These are phyloP conservation scores for Mormyrus iriodes DNA, from an alignment of 2,113 vertebrate species.

Conservation along the genomic window DNA sequence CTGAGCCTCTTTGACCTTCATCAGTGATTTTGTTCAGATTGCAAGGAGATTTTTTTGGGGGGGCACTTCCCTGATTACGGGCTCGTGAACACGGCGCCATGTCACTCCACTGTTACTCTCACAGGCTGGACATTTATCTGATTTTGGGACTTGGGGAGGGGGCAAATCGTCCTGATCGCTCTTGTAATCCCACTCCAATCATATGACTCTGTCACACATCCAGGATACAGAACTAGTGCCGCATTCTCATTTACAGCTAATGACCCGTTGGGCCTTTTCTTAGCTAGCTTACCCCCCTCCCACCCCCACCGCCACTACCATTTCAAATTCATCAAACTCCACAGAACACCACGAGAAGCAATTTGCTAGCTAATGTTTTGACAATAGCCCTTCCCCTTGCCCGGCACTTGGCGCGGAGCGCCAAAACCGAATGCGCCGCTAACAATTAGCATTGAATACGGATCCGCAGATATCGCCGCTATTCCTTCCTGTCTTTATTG, in stretches of 20 bases:
- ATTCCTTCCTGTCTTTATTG: slow-evolving; percentile 51
- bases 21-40: slow-evolving; percentile 13
- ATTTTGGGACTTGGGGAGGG: neutral
- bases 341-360: slow-evolving; percentile 63
- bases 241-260: neutral
- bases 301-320: neutral
- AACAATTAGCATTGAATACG: slow-evolving; percentile 63
- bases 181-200: neutral
- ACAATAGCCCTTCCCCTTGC: slow-evolving; percentile 56
- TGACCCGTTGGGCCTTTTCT: neutral
- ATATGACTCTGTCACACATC: neutral
- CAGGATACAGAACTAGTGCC: neutral
- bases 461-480: slow-evolving; percentile 58
- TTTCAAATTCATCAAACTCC: slow-evolving; percentile 58
- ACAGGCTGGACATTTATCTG: slow-evolving; percentile 3
- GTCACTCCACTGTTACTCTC: neutral
- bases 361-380: slow-evolving; percentile 66
- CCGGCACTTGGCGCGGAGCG: slow-evolving; percentile 58
- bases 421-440: slow-evolving; percentile 66
- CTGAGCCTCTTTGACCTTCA: slow-evolving; percentile 13
- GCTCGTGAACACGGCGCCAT: neutral
- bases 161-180: neutral
- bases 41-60: neutral
- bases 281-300: neutral
- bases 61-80: neutral